Evolutionary conservation across 2,113 vertebrate species (phyloP), one percentile per base, ranked within the genome.

Genomic region (Peromyscus maniculatus): DNA sequence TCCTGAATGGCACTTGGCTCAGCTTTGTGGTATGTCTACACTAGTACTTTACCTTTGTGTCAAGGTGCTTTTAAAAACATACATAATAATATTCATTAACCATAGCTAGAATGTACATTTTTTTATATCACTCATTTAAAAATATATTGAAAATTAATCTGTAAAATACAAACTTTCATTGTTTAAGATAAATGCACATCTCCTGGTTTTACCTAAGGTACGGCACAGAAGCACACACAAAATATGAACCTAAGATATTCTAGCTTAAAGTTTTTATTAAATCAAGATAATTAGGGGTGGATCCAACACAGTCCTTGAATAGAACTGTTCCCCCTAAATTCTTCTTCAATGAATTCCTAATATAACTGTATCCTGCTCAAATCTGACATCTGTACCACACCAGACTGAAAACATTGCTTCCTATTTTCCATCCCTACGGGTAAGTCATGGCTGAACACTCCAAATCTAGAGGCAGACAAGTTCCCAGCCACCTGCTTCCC

Each of bases 21-120:
- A 79, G 52, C 75, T 93, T 80, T 89, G 31, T 2, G 6, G 36
- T 71, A 91, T 22, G 2, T 7, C 72, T 36, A 43, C 22, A 84
- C 31, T 87, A 74, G 52, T 78, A 66, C 33, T 93, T 97, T 96
- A 93, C 28, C 79, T 80, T 96, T 79, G 94, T 91, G 93, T 71
- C 64, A 57, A 91, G 93, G n/a, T 87, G 84, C 36, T 91, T 91
- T 39, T 9, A 52, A 88, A 88, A 80, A 57, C 7, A 16, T 19
- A 72, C 82, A n/a, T 46, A 90, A 80, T 64, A 57, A 78, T 39
- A 91, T 39, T 80, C 43, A 95, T 26, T 24, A 75, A 91, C 39
- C n/a, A 93, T 7, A 90, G 15, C 57, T 91, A 82, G 91, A 93
- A 82, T 78, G 16, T 91, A 78, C 10, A 75, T 39, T 92, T 46